phyloP scores from a whole-genome alignment of 2,888 invertebrate species.

The Megalurothrips usitatus region DNA sequence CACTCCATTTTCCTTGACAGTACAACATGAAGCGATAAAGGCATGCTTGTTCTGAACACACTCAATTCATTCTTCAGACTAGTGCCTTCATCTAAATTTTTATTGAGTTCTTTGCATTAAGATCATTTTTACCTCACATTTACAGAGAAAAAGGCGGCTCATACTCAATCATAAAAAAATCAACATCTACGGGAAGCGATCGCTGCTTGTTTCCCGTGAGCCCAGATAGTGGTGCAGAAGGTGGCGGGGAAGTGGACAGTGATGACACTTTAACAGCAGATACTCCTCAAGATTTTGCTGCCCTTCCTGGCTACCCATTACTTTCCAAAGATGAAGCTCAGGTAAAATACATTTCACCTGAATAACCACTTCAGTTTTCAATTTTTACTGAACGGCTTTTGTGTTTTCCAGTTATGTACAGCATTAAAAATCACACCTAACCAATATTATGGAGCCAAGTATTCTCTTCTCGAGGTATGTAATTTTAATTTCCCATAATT shows the following conservation, averaged over 20 bases:
- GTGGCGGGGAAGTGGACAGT: constrained; percentile 42
- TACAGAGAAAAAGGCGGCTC: constrained; percentile 60
- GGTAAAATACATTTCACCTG: not conserved
- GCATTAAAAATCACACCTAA: constrained; percentile 76
- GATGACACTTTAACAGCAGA: constrained; percentile 47
- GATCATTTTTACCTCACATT: constrained; percentile 37
- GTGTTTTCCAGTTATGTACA: constrained; percentile 61
- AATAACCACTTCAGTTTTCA: too few relatives aligned
- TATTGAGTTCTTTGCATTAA: constrained; percentile 29
- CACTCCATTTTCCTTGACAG: constrained; percentile 12
- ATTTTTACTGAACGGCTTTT: not conserved
- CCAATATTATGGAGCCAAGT: constrained; percentile 56
- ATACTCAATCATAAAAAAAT: constrained; percentile 84
- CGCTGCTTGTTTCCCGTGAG: constrained; percentile 33
- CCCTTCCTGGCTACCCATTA: constrained; percentile 10
- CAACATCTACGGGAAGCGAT: constrained; percentile 53
- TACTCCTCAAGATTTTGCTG: not conserved
- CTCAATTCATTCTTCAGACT: not conserved
- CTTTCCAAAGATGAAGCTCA: constrained; percentile 20
- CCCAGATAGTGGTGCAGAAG: constrained; percentile 29
- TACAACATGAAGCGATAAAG: not conserved
- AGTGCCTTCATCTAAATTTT: constrained; percentile 5
- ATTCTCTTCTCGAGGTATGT: constrained; percentile 11
- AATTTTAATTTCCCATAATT: not conserved
- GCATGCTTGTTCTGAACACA: not conserved